phyloP scores from a whole-genome alignment of 2,113 vertebrate genomes.

The Lonchura striata region DNA sequence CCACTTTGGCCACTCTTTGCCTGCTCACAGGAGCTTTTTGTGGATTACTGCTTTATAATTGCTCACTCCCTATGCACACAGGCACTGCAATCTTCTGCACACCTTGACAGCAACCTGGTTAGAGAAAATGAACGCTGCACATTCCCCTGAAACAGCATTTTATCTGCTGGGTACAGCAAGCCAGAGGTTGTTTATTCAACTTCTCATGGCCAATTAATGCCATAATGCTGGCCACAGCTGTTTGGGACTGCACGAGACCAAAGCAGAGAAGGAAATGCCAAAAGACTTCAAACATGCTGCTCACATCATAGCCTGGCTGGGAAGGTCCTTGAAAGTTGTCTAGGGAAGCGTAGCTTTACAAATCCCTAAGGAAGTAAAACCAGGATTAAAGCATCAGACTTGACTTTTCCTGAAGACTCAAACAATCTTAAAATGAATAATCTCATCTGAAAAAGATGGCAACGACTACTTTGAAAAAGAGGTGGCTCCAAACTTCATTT shows the following conservation, averaged over 20 bases:
- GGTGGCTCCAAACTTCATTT: neutral
- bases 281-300: neutral
- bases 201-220: constrained; percentile 24
- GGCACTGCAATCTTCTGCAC: neutral
- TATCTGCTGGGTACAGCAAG: neutral
- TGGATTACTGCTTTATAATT: constrained; percentile 44
- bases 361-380: neutral
- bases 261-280: neutral
- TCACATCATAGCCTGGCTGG: neutral
- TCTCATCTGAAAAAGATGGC: neutral
- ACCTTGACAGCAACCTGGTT: neutral
- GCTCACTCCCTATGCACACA: constrained; percentile 9
- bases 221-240: constrained; percentile 27
- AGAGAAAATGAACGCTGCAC: neutral
- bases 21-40: constrained; percentile 25
- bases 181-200: constrained; percentile 26
- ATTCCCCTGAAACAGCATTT: neutral
- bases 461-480: neutral
- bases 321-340: neutral
- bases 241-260: neutral
- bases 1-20: constrained; percentile 44
- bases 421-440: neutral
- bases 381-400: neutral
- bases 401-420: neutral
- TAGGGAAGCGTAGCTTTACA: neutral